These are phyloP conservation scores for Coranthus polyacanthus DNA, from an alignment of 2,797 vertebrate species.

Conservation along the genomic window DNA sequence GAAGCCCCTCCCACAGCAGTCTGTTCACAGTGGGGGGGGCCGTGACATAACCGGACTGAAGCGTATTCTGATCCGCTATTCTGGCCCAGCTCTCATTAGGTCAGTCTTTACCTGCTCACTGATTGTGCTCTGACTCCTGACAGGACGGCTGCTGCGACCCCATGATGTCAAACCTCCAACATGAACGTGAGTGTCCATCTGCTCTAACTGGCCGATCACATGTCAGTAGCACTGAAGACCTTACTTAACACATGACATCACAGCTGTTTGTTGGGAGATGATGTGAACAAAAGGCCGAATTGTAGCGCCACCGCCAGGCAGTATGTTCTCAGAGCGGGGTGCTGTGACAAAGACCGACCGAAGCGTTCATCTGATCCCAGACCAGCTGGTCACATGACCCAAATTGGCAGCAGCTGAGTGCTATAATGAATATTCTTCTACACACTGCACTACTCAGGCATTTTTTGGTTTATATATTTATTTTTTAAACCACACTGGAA, in stretches of 20 bases:
- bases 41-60: conserved; percentile 68
- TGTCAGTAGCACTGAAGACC: too few species aligned
- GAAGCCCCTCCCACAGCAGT: conserved; percentile 71
- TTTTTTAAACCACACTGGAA: too few species aligned
- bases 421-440: too few species aligned
- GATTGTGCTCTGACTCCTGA: conserved; percentile 30
- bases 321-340: conserved; percentile 67
- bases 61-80: conserved; percentile 63
- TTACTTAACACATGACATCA: neutral
- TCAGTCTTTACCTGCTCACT: neutral
- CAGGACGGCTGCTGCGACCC: conserved; percentile 8
- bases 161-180: too few species aligned
- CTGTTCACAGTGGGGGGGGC: conserved; percentile 53
- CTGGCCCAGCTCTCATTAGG: neutral
- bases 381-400: neutral
- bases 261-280: conserved; percentile 66
- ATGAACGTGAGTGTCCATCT: conserved; percentile 10
- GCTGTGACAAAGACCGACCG: conserved; percentile 83
- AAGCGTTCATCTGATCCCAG: conserved; percentile 83
- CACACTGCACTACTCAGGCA: too few species aligned
- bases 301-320: conserved; percentile 76
- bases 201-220: too few species aligned
- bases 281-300: conserved; percentile 90
- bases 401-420: too few species aligned
- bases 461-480: too few species aligned